Base-by-base conservation (phyloP, 2,797 vertebrate species). In the Erithacus rubecula region DNA sequence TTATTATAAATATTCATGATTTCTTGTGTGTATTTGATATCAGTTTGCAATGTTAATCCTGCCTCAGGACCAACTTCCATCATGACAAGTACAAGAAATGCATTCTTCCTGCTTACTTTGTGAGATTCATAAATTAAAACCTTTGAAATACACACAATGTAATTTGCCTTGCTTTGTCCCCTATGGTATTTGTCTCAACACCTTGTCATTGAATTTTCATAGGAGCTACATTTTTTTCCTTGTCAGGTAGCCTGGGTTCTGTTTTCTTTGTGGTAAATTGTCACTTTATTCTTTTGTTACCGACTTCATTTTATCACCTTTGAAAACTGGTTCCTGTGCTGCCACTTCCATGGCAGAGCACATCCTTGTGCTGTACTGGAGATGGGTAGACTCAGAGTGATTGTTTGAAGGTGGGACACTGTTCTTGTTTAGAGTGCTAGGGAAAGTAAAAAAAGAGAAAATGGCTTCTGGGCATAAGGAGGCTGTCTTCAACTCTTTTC, bases 1-100 rank as follows among this genome's bases (percentile, higher is more conserved):
- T 95, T 92, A 77, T 87, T 47, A 94, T 96, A 94, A 94, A 95
- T 95, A 96, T 95, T 95, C 15, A 93, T 93, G 12, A 30, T 60
- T 87, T 87, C 55, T 62, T 85, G 27, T 56, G 15, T 67, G 39
- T 77, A 68, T 83, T 89, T 87, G 68, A 26, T 92, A 91, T 27
- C 67, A 55, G 53, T 92, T 94, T 87, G 62, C 84, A 81, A 36
- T 44, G 64, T 92, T 92, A 94, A 93, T 95, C 39, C 62, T 89
- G 84, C 82, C 83, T 92, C 60, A 83, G 87, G 87, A 92, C 82
- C 27, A 91, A 32, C 46, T 93, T 87, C 70, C 27, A 43, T 84
- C 65, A 52, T 30, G 46, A 60, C 75, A 93, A 87, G 41, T 89
- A 91, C 19, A 51, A 85, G 58, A 86, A 85, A 78, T 69, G 5